Conservation (phyloP, 2,113 vertebrate species). For the Eulemur rufifrons region DNA sequence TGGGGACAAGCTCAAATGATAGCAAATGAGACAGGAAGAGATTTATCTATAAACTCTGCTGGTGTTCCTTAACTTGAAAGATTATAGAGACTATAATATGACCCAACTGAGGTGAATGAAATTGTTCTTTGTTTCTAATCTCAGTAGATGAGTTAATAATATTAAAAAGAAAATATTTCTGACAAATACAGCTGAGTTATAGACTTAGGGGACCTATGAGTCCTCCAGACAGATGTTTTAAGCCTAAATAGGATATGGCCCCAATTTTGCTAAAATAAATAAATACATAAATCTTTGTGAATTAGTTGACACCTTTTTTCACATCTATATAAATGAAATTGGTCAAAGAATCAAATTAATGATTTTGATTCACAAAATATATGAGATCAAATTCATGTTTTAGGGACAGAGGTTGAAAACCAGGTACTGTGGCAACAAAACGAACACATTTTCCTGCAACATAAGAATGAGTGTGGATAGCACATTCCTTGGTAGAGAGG, state of each 20-base stretch:
- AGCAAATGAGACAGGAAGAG: neutral
- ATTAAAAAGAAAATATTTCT: neutral
- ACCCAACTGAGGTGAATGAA: neutral
- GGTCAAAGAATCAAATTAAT: neutral
- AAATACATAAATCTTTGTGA: neutral
- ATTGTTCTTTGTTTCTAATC: neutral
- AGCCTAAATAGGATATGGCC: neutral
- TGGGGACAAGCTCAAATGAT: neutral
- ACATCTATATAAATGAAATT: neutral
- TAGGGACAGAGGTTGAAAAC: neutral
- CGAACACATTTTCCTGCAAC: slow-evolving; percentile 11
- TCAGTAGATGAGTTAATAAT: neutral
- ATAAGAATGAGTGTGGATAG: slow-evolving; percentile 3
- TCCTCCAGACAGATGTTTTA: neutral
- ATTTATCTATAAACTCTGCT: neutral
- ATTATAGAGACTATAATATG: neutral
- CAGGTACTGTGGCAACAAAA: neutral
- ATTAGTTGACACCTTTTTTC: neutral
- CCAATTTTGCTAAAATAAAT: neutral
- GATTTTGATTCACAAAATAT: neutral
- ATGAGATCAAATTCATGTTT: neutral
- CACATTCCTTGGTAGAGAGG: neutral
- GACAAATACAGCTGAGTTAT: neutral
- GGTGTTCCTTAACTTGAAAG: neutral
- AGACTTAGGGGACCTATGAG: neutral